Percentiles rank a stretch among this genome's conserved stretches.
These are phyloP conservation scores for Eupristina koningsbergeri DNA, from an alignment of 1,140 invertebrate genomes.

Conservation along the genomic window DNA sequence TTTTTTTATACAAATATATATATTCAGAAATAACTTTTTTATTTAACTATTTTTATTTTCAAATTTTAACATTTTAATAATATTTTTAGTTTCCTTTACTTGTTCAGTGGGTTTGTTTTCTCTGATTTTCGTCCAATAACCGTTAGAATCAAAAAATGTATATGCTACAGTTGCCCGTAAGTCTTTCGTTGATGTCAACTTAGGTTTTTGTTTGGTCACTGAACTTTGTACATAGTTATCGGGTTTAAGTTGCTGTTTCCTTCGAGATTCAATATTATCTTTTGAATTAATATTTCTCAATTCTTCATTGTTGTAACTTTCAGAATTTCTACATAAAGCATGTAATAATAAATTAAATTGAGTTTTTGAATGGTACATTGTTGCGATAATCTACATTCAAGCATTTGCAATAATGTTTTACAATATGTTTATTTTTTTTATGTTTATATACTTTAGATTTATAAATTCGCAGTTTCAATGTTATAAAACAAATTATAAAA, in stretches of 20 bases:
- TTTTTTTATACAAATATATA: no score
- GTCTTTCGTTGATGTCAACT: not conserved
- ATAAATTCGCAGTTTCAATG: no score
- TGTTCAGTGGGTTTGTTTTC: not conserved
- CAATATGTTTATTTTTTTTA: no score
- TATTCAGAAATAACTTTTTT: no score
- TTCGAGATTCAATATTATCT: constrained; percentile 1
- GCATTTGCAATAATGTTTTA: not conserved
- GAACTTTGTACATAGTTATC: constrained; percentile 11
- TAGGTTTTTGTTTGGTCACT: constrained; percentile 3
- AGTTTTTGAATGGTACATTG: not conserved
- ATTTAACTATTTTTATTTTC: no score
- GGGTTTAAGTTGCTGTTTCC: not conserved
- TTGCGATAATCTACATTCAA: not conserved
- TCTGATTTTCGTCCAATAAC: not conserved
- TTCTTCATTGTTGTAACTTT: not conserved
- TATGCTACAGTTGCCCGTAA: not conserved
- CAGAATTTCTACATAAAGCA: not conserved
- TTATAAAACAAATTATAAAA: no score
- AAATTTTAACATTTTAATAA: no score
- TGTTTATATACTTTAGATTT: no score
- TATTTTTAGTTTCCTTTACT: not conserved
- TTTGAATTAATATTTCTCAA: not conserved
- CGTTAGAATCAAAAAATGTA: not conserved
- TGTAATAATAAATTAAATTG: not conserved